Evolutionary conservation across 2,113 vertebrate species (phyloP).

Genomic region (Smithornis capensis): DNA sequence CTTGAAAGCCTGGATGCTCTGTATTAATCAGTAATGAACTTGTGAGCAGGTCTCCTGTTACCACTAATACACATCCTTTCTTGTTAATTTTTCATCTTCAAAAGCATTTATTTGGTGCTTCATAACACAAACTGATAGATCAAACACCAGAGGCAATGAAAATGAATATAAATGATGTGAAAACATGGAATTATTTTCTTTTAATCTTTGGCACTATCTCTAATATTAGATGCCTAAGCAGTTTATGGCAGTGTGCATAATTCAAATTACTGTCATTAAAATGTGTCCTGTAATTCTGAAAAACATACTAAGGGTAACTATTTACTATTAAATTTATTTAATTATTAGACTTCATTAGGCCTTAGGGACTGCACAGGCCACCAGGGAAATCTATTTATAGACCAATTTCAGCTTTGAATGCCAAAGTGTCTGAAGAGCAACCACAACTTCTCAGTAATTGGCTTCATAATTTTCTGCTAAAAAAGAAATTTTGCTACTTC

Average conservation of each 20-base stretch:
- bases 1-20: neutral
- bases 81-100: constrained; percentile 33
- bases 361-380: neutral
- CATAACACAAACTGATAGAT: constrained; percentile 57
- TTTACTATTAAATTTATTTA: neutral
- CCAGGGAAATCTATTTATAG: neutral
- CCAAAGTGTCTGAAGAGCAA: neutral
- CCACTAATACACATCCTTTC: neutral
- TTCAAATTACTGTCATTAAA: neutral
- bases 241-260: neutral
- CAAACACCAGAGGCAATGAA: constrained; percentile 41
- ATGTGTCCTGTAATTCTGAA: neutral
- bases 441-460: neutral
- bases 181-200: constrained; percentile 13
- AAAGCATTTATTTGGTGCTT: constrained; percentile 28
- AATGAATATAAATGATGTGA: constrained; percentile 42
- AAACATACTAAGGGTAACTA: neutral
- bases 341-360: neutral
- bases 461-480: neutral
- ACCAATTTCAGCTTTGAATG: neutral
- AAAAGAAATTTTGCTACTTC: neutral
- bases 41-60: neutral
- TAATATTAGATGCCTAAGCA: neutral
- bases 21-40: constrained; percentile 6
- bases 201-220: constrained; percentile 13